Conservation (phyloP, 1,140 invertebrate genomes). For the Ruditapes philippinarum region DNA sequence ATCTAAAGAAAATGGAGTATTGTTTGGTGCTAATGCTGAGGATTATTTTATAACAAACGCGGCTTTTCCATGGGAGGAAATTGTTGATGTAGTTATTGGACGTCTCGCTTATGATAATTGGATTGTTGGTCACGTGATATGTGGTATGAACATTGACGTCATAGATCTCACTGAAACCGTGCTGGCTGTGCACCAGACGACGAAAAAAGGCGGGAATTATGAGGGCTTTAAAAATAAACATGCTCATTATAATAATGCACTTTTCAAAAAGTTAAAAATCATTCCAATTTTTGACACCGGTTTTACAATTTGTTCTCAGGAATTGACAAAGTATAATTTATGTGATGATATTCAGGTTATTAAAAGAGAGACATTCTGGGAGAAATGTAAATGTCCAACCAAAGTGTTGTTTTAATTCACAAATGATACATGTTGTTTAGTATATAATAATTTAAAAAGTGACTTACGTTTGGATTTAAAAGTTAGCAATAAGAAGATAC, state of each 20-base stretch:
- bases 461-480: no score
- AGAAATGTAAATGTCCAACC: conserved; percentile 29
- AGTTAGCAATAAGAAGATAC: no score
- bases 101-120: conserved; percentile 72
- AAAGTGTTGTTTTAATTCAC: conserved; percentile 17
- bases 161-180: conserved; percentile 68
- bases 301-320: conserved; percentile 60
- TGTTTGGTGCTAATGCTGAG: conserved; percentile 67
- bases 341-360: conserved; percentile 45
- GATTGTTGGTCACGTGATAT: conserved; percentile 68
- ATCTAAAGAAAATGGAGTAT: conserved; percentile 39
- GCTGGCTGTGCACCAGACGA: conserved; percentile 71
- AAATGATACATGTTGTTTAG: no score
- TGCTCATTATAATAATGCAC: conserved; percentile 38
- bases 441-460: no score
- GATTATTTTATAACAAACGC: conserved; percentile 70
- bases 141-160: conserved; percentile 47
- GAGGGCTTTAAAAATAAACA: conserved; percentile 58
- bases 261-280: conserved; percentile 40
- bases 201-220: conserved; percentile 57
- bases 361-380: conserved; percentile 48
- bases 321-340: conserved; percentile 24
- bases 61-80: conserved; percentile 68
- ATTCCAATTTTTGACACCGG: conserved; percentile 43
- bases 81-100: conserved; percentile 71